These are phyloP conservation scores for Tenrec ecaudatus DNA, from an alignment of 2,113 vertebrate species.

Conservation along the genomic window DNA sequence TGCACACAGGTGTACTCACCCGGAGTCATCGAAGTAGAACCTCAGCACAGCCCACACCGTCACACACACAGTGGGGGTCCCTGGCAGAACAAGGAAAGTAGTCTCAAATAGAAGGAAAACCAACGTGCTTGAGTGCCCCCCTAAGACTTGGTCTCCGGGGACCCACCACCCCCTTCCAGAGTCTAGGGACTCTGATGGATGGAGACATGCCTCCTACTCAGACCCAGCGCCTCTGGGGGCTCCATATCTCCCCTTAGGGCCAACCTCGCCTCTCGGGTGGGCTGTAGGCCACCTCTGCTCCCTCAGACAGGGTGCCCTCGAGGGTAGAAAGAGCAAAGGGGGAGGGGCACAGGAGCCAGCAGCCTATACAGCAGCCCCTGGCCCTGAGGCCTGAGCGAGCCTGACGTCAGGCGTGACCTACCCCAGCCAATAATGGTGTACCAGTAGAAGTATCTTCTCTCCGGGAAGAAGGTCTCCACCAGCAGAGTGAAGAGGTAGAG, in stretches of 20 bases:
- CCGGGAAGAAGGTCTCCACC: slow-evolving; percentile 98
- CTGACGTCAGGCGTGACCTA: slow-evolving; percentile 74
- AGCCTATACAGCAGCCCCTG: not conserved
- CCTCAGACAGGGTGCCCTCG: not conserved
- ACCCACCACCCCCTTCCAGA: not conserved
- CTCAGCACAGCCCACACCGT: slow-evolving; percentile 96
- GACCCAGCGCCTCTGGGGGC: not conserved
- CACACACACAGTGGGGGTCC: slow-evolving; percentile 98
- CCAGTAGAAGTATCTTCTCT: slow-evolving; percentile 99
- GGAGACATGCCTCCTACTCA: not conserved
- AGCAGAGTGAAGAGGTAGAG: slow-evolving; percentile 97
- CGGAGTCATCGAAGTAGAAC: slow-evolving; percentile 94
- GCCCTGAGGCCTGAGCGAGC: not conserved
- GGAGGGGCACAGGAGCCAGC: not conserved
- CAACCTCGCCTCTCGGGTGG: not conserved
- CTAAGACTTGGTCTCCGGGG: not conserved
- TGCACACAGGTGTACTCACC: slow-evolving; percentile 85
- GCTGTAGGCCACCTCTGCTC: not conserved
- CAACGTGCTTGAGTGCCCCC: no score
- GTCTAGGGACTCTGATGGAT: not conserved
- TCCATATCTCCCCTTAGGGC: not conserved
- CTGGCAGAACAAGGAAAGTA: slow-evolving; percentile 82
- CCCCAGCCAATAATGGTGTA: slow-evolving; percentile 95
- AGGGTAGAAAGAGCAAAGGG: not conserved
- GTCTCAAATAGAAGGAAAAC: not conserved